Base-by-base conservation (phyloP, 2,888 invertebrate genomes). In the Ectropis crepuscularia region DNA sequence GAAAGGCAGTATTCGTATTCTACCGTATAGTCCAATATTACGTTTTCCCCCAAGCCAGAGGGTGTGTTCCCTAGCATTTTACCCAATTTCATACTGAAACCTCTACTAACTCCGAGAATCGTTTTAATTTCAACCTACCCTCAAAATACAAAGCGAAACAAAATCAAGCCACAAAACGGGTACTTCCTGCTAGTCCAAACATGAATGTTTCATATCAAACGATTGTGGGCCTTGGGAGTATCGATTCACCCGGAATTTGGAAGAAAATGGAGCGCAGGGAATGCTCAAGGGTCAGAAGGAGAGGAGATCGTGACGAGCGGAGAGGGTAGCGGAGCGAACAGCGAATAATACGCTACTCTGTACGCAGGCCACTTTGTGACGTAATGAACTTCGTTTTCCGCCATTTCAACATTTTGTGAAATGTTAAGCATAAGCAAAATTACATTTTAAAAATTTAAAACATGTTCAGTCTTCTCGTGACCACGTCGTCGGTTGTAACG, bases 231-330 rank as follows among this genome's bases (percentile, higher is more conserved):
- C 85, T 84, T 86, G 80, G 70, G 72, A 73, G 77, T 87, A 89
- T 89, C 85, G 89, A 89, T 89, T 86, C 69, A 53, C 73, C 72
- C 67, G 72, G 77, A 86, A 84, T 85, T 85, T 85, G 82, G 83
- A 81, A 80, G 78, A 83, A 82, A 87, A 85, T 85, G 74, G 86
- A 82, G 75, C 87, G 75, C 66, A 78, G 79, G 81, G 79, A 77
- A 77, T 70, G 73, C 66, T 71, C 74, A 78, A 80, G 84, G 85
- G 86, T 81, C 80, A 78, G 53, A 49, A 74, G 71, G 11, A 48
- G 69, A 12, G 71, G 65, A 53, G 61, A 60, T 57, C 45, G 63
- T 75, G 74, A 64, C 64, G 68, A 71, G 78, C 78, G 77, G 49
- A 73, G 73, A 55, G 54, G 16, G 36, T 7, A 58, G 54, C 54